Evolutionary conservation across 2,888 invertebrate species (phyloP).

Genomic region (Troilus luridus): DNA sequence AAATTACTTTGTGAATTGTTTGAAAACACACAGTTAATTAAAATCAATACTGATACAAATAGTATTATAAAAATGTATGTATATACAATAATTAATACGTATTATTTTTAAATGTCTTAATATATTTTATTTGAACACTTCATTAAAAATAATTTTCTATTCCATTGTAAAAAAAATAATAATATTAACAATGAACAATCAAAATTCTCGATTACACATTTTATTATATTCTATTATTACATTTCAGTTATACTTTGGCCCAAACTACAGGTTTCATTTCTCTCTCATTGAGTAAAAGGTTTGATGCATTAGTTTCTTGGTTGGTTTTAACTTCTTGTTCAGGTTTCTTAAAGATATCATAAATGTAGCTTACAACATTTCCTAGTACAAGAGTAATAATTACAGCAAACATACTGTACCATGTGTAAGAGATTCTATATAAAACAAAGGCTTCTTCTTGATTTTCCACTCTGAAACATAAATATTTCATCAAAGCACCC

Average conservation of each 20-base stretch:
- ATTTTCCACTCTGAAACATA: constrained; percentile 51
- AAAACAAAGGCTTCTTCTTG: constrained; percentile 65
- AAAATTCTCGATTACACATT: background rate
- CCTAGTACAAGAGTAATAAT: constrained; percentile 67
- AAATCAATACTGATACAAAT: constrained; percentile 6
- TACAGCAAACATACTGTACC: constrained; percentile 68
- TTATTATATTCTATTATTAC: background rate
- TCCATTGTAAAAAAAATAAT: background rate
- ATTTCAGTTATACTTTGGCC: constrained; percentile 12
- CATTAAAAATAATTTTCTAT: background rate
- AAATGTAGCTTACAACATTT: constrained; percentile 65
- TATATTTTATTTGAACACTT: background rate
- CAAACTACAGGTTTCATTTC: constrained; percentile 61
- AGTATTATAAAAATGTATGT: background rate
- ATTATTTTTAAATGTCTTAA: background rate
- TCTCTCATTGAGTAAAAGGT: constrained; percentile 63
- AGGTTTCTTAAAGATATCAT: constrained; percentile 3
- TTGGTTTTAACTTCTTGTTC: background rate
- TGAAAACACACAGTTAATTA: background rate
- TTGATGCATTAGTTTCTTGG: constrained; percentile 58
- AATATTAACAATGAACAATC: background rate
- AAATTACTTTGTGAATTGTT: background rate
- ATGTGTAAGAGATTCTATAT: constrained; percentile 68
- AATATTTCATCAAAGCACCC: background rate
- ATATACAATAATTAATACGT: background rate